Percentiles rank a stretch among this genome's conserved stretches.
Conservation (phyloP, 2,888 invertebrate species). For the Clivina fossor region DNA sequence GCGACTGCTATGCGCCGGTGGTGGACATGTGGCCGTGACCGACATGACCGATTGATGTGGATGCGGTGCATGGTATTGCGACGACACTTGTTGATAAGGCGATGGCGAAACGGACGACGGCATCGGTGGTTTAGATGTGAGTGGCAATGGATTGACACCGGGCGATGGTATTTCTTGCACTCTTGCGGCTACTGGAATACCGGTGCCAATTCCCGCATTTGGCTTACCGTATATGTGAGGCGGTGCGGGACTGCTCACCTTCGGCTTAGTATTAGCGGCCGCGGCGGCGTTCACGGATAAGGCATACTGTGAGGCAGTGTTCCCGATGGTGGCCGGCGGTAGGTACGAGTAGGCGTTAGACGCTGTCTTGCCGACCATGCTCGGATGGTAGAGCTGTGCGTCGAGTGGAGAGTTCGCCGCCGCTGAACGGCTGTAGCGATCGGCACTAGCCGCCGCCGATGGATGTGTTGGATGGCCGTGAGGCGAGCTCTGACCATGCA, state of each 20-base stretch:
- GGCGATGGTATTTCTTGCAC: conserved; percentile 37
- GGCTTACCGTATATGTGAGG: conserved; percentile 74
- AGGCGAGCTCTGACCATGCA: conserved; percentile 53
- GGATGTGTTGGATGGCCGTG: conserved; percentile 39
- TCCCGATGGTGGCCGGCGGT: conserved; percentile 50
- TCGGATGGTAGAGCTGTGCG: conserved; percentile 25
- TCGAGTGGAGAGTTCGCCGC: conserved; percentile 46
- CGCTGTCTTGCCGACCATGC: conserved; percentile 48
- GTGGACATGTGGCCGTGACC: conserved; percentile 54
- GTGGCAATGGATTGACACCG: conserved; percentile 57
- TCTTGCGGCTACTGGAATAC: conserved; percentile 52
- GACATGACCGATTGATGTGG: conserved; percentile 48
- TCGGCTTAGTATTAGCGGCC: conserved; percentile 60
- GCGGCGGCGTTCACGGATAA: conserved; percentile 55
- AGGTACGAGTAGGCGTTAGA: conserved; percentile 52
- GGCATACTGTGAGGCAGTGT: conserved; percentile 53
- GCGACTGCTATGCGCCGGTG: conserved; percentile 58
- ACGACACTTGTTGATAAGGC: conserved; percentile 57
- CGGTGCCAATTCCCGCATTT: conserved; percentile 60
- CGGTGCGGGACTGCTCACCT: conserved; percentile 77
- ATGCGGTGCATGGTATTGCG: conserved; percentile 53
- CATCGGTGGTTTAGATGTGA: conserved; percentile 60
- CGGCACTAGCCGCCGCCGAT: not conserved
- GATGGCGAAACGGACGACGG: conserved; percentile 55
- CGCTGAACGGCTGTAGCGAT: conserved; percentile 48